phyloP scores from a whole-genome alignment of 2,888 invertebrate genomes.

The Dynastes grantii region DNA sequence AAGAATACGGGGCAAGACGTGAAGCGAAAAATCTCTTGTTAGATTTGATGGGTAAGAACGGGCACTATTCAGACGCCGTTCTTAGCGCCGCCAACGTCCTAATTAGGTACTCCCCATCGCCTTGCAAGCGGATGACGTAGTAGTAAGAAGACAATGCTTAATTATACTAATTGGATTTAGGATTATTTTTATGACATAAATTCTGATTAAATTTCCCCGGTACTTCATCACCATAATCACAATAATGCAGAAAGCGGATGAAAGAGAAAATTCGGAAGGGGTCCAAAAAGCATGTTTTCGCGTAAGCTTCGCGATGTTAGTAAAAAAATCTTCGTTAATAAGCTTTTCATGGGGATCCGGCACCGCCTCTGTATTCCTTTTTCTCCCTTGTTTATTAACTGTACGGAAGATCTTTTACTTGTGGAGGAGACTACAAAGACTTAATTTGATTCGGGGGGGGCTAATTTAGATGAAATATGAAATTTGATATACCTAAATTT shows the following conservation, averaged over 20 bases:
- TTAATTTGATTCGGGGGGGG: too few relatives aligned
- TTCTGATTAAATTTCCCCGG: slow-evolving; percentile 27
- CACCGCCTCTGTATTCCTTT: too few relatives aligned
- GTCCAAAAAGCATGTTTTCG: too few relatives aligned
- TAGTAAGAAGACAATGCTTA: slow-evolving; percentile 22
- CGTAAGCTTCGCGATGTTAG: too few relatives aligned
- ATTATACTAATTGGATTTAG: slow-evolving; percentile 40
- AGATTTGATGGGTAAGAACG: neutral
- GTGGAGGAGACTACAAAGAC: too few relatives aligned
- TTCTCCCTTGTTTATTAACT: too few relatives aligned
- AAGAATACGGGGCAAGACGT: too few relatives aligned
- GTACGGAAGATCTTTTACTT: too few relatives aligned
- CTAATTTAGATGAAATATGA: too few relatives aligned
- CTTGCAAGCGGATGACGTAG: neutral
- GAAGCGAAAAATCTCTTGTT: neutral
- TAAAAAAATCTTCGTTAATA: too few relatives aligned
- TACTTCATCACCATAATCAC: neutral
- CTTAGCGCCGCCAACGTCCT: neutral
- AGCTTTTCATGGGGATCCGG: too few relatives aligned
- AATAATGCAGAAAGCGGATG: neutral
- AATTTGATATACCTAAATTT: too few relatives aligned
- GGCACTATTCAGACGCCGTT: neutral
- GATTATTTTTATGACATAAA: slow-evolving; percentile 31
- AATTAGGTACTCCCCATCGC: neutral
- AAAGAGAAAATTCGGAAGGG: neutral